These are phyloP conservation scores for Eupithecia tripunctaria DNA, from an alignment of 2,888 invertebrate species.

Conservation along the genomic window DNA sequence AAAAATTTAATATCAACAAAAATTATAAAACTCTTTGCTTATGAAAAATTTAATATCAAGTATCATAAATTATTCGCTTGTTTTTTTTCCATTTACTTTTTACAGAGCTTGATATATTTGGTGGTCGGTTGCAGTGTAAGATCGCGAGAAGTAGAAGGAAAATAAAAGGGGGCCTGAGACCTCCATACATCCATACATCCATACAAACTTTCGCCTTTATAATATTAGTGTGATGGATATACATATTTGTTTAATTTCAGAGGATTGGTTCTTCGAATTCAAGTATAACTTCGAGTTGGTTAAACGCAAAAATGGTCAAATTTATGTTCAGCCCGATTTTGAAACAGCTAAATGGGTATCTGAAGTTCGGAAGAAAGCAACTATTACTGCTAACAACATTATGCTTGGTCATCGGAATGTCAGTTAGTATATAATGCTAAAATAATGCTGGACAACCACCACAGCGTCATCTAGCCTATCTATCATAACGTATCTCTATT, in stretches of 20 bases:
- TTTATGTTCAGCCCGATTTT: slow-evolving; percentile 30
- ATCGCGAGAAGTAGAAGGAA: neutral
- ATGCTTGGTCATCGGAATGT: slow-evolving; percentile 23
- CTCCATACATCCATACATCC: too few relatives aligned
- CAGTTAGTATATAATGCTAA: slow-evolving; percentile 35
- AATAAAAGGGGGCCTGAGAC: neutral
- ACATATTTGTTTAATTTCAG: slow-evolving; percentile 27
- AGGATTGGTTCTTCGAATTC: slow-evolving; percentile 38
- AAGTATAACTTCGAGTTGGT: slow-evolving; percentile 30
- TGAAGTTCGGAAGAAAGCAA: slow-evolving; percentile 22
- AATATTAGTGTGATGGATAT: too few relatives aligned
- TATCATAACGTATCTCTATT: too few relatives aligned
- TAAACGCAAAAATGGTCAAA: slow-evolving; percentile 28
- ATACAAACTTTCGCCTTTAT: too few relatives aligned
- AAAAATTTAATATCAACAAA: too few relatives aligned
- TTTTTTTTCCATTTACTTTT: neutral
- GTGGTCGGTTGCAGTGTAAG: neutral
- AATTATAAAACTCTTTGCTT: too few relatives aligned
- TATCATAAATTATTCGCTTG: neutral
- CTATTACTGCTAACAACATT: slow-evolving; percentile 28
- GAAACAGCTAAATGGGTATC: slow-evolving; percentile 27
- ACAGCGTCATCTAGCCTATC: too few relatives aligned
- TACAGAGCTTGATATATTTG: neutral
- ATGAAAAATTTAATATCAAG: too few relatives aligned
- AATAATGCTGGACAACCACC: neutral